Percentiles rank a stretch among this genome's conserved stretches.
Conservation (phyloP, 2,797 vertebrate species). For the Cygnus olor region DNA sequence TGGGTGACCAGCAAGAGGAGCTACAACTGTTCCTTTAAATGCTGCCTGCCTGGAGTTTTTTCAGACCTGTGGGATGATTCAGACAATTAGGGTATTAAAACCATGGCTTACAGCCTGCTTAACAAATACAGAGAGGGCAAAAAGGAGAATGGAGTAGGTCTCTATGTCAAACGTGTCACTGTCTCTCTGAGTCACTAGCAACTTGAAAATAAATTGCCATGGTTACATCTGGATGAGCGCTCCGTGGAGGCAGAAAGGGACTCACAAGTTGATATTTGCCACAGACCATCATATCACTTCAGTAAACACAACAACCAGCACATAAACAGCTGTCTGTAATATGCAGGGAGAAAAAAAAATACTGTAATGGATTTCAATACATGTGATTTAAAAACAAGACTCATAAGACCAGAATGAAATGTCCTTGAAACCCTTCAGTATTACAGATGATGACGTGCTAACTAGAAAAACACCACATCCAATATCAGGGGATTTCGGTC, state of each 20-base stretch:
- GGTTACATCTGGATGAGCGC: not conserved
- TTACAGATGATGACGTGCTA: not conserved
- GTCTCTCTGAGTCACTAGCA: not conserved
- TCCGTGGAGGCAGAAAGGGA: not conserved
- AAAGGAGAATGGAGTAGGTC: not conserved
- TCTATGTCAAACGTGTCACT: not conserved
- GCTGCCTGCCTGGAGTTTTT: not conserved
- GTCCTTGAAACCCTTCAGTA: not conserved
- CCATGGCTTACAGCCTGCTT: not conserved
- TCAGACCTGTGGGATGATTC: not conserved
- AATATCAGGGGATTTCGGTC: not conserved
- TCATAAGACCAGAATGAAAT: not conserved
- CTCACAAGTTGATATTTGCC: not conserved
- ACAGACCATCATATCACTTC: not conserved
- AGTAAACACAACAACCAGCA: not conserved
- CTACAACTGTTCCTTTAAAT: not conserved
- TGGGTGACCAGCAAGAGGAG: not conserved
- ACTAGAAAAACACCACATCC: not conserved
- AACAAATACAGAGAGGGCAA: constrained; percentile 6
- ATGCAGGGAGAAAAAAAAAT: not conserved
- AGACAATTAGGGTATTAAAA: not conserved
- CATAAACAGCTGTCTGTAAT: not conserved
- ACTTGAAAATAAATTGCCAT: constrained; percentile 2
- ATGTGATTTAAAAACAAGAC: not conserved
- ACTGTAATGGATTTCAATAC: not conserved